phyloP scores from a whole-genome alignment of 2,888 invertebrate genomes.

The Thecophora atra region DNA sequence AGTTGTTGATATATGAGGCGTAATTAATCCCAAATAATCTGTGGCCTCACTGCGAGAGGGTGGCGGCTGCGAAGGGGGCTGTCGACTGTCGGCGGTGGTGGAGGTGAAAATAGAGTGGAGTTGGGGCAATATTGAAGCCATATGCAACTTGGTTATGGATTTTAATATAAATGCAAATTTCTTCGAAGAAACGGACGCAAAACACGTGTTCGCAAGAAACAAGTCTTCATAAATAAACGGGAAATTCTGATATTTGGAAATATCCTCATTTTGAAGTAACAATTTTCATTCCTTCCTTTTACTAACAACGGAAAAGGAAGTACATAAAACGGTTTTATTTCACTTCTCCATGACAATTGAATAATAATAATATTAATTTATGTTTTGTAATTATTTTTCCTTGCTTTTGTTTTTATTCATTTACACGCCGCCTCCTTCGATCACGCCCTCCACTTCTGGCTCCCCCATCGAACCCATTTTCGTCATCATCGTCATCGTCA shows the following conservation, averaged over 20 bases:
- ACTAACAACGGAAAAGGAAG: no score
- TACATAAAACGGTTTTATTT: no score
- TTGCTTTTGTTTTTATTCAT: not conserved
- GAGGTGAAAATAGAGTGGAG: not conserved
- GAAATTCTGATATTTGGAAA: no score
- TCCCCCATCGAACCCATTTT: not conserved
- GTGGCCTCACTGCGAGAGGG: constrained; percentile 49
- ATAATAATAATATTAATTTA: constrained; percentile 19
- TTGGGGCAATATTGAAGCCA: not conserved
- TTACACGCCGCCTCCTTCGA: not conserved
- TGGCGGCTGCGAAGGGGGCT: not conserved
- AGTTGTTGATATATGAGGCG: constrained; percentile 63
- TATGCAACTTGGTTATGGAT: constrained; percentile 24
- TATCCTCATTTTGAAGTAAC: no score
- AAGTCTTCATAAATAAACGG: no score
- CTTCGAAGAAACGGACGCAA: not conserved
- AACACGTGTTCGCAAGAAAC: no score
- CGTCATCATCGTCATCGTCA: not conserved
- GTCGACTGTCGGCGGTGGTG: not conserved
- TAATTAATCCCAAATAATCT: constrained; percentile 62
- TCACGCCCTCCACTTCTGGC: not conserved
- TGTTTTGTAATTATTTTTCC: not conserved
- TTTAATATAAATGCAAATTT: constrained; percentile 37
- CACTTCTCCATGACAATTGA: no score
- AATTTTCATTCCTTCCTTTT: no score